A percentile compares a stretch with the other conserved stretches of the same genome.
Evolutionary conservation across 2,113 vertebrate genomes (phyloP).

Genomic region (Cyprinodon brontotheroides): DNA sequence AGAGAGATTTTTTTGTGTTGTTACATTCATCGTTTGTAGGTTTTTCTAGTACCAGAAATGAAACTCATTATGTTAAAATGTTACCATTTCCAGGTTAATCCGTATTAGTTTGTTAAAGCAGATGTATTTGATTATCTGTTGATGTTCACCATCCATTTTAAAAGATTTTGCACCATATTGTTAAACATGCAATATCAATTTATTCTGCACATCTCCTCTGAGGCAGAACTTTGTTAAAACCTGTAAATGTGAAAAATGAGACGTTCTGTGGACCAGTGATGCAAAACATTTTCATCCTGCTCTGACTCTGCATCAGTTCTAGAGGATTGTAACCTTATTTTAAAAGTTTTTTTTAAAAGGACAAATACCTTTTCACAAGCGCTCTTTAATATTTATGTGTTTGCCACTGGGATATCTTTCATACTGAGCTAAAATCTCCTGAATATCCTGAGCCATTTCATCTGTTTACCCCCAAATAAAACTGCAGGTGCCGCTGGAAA

Average conservation of each 20-base stretch:
- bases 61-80: too few relatives aligned
- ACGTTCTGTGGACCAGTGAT: background rate
- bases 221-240: background rate
- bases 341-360: background rate
- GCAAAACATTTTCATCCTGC: background rate
- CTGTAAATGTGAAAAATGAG: background rate
- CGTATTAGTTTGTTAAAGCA: too few relatives aligned
- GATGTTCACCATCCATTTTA: background rate
- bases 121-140: background rate
- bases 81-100: background rate
- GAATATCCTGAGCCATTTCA: background rate
- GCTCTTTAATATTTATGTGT: constrained; percentile 8
- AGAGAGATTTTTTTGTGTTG: background rate
- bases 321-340: too few relatives aligned
- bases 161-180: background rate
- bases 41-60: background rate
- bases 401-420: constrained; percentile 10
- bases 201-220: background rate
- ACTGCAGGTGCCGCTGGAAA: constrained; percentile 9
- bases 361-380: background rate
- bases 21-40: background rate
- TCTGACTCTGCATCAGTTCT: background rate
- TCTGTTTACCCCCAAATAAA: constrained; percentile 26
- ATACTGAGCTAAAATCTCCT: constrained; percentile 5
- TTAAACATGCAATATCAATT: background rate